These are phyloP conservation scores for Neodontobutis hainanensis DNA, from an alignment of 2,113 vertebrate genomes.

Conservation along the genomic window DNA sequence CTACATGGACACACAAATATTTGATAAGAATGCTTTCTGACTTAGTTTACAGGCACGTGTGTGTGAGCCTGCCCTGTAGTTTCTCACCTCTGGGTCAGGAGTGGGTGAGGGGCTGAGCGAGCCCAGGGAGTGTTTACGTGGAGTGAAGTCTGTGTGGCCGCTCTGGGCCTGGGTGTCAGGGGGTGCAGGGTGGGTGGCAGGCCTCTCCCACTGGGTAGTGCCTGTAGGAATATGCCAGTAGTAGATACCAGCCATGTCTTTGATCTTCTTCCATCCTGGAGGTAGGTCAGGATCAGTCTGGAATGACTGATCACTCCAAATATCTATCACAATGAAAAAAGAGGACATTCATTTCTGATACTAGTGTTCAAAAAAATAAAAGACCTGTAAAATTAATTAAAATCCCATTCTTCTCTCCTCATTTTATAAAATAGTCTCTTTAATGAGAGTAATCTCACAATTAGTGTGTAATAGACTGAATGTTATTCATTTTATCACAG, in stretches of 20 bases:
- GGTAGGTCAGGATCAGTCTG: constrained; percentile 95
- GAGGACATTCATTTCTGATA: background rate
- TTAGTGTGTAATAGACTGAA: background rate
- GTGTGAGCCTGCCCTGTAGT: constrained; percentile 5
- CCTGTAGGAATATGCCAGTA: constrained; percentile 99
- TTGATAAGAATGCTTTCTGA: background rate
- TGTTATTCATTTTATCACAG: background rate
- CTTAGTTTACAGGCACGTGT: background rate
- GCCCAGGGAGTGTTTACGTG: constrained; percentile 84
- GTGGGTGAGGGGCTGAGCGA: constrained; percentile 92
- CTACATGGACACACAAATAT: constrained; percentile 25
- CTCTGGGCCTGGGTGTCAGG: constrained; percentile 46
- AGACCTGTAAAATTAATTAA: constrained; percentile 6
- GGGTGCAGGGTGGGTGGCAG: constrained; percentile 77
- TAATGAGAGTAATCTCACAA: background rate
- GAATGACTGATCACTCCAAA: constrained; percentile 95
- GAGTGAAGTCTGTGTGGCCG: constrained; percentile 37
- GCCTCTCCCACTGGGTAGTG: constrained; percentile 95
- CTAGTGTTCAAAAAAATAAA: too few relatives aligned
- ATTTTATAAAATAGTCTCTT: background rate
- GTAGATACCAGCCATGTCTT: constrained; percentile 91
- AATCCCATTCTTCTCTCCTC: too few relatives aligned
- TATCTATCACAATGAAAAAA: constrained; percentile 74
- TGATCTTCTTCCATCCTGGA: constrained; percentile 98
- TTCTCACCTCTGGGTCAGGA: constrained; percentile 86